These are phyloP conservation scores for Candidula unifasciata DNA, from an alignment of 2,888 invertebrate genomes.

Conservation along the genomic window DNA sequence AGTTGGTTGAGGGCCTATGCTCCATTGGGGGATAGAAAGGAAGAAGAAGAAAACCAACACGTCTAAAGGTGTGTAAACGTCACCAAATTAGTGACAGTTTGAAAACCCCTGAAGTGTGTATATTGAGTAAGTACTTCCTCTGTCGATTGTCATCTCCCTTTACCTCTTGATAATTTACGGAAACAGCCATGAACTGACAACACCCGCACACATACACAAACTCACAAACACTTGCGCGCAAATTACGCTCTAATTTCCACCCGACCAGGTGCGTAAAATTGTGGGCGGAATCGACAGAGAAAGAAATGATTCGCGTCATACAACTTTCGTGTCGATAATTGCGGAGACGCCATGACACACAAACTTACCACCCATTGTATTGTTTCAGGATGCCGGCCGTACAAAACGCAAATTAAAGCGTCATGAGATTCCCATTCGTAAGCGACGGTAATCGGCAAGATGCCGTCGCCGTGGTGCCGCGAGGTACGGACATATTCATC, in stretches of 20 bases:
- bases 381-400: neutral
- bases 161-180: no score
- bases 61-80: no score
- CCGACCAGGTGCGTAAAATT: neutral
- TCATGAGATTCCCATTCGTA: neutral
- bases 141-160: no score
- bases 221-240: neutral
- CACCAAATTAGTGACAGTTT: neutral
- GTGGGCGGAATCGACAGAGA: neutral
- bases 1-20: no score
- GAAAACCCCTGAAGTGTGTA: neutral
- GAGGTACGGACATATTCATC: conserved; percentile 10
- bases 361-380: neutral
- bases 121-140: no score
- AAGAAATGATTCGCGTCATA: neutral
- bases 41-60: no score
- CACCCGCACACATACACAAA: neutral
- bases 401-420: conserved; percentile 24
- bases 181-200: neutral
- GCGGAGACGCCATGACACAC: neutral
- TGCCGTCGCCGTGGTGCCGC: neutral
- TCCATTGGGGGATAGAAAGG: no score
- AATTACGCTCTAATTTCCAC: neutral
- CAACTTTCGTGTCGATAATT: neutral
- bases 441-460: neutral